A percentile compares a stretch with the other conserved stretches of the same genome.
Conservation (phyloP, 1,140 invertebrate genomes). For the Saccostrea echinata region DNA sequence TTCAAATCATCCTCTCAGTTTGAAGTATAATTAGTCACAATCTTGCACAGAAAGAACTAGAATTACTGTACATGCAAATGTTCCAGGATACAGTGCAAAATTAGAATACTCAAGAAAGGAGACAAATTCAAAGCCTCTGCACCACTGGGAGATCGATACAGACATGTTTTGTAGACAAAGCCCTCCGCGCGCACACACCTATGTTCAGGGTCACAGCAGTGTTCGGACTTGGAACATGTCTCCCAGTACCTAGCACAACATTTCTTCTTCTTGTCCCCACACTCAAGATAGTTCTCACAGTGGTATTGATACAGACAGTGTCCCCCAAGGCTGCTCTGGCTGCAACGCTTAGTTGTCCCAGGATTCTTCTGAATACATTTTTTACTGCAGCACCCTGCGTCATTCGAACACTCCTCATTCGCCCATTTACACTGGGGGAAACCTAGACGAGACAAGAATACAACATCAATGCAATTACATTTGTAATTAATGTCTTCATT, state of each 20-base stretch:
- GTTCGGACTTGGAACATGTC: constrained; percentile 50
- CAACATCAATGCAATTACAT: too few species aligned
- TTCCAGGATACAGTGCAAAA: background rate
- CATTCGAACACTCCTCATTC: constrained; percentile 65
- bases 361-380: constrained; percentile 64
- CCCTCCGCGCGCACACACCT: constrained; percentile 52
- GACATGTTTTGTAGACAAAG: constrained; percentile 55
- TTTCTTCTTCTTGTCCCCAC: constrained; percentile 58
- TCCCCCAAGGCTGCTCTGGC: constrained; percentile 58
- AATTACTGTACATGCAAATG: background rate
- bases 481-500: too few species aligned
- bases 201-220: constrained; percentile 63
- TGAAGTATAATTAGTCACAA: background rate
- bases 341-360: constrained; percentile 70
- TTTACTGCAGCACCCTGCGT: constrained; percentile 65
- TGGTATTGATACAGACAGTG: constrained; percentile 68
- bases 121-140: background rate
- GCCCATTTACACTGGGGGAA: constrained; percentile 66
- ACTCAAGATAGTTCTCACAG: constrained; percentile 63
- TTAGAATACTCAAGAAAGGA: background rate
- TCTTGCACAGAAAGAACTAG: background rate
- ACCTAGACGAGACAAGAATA: background rate
- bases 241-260: constrained; percentile 70
- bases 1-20: too few species aligned
- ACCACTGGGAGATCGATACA: constrained; percentile 41